phyloP scores from a whole-genome alignment of 2,113 vertebrate species.

The Forbesichthys agassizii region DNA sequence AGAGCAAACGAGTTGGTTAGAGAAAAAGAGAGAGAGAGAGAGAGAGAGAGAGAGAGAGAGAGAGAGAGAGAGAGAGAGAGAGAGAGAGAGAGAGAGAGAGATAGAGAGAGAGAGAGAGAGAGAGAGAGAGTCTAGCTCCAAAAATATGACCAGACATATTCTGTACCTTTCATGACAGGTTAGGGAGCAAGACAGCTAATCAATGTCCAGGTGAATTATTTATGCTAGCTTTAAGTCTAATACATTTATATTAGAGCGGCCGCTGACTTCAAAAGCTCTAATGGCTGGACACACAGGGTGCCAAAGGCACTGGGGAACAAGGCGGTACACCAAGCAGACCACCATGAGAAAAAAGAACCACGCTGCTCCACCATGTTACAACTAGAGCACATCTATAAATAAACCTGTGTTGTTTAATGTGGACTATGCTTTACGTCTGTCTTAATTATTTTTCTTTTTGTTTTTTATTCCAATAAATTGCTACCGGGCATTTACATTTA shows the following conservation, averaged over 20 bases:
- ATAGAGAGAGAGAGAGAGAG: background rate
- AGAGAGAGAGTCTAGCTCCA: constrained; percentile 31
- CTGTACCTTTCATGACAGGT: constrained; percentile 58
- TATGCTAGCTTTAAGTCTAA: constrained; percentile 78
- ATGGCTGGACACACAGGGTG: constrained; percentile 70
- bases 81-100: background rate
- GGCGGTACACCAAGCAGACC: constrained; percentile 48
- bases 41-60: background rate
- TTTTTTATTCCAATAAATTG: no score
- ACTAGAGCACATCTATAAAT: constrained; percentile 32
- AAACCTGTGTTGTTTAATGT: background rate
- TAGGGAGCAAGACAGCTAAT: constrained; percentile 79
- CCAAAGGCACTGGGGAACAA: constrained; percentile 59
- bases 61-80: no score
- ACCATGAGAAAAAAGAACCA: constrained; percentile 17
- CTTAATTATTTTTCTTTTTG: background rate
- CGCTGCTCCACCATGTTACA: background rate
- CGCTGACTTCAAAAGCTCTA: constrained; percentile 73
- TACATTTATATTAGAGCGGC: constrained; percentile 80
- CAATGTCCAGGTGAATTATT: constrained; percentile 83
- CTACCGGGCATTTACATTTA: constrained; percentile 4
- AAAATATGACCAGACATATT: constrained; percentile 59
- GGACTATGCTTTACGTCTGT: no score
- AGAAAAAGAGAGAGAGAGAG: no score
- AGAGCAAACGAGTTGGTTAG: no score